Percentiles rank a stretch among this genome's conserved stretches.
Conservation (phyloP, 1,140 invertebrate genomes). For the Maconellicoccus hirsutus region DNA sequence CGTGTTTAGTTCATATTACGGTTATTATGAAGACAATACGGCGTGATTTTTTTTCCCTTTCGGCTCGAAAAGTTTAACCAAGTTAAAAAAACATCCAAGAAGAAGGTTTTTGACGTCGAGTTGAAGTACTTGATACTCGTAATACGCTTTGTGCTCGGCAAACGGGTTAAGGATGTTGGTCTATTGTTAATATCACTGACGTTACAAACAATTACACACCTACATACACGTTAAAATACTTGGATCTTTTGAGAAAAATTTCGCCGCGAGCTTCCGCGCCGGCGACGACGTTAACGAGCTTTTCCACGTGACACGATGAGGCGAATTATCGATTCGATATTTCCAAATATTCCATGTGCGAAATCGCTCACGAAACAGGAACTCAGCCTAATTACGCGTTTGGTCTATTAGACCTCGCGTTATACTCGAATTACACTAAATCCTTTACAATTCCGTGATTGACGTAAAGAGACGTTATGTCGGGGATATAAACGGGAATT, state of each 20-base stretch:
- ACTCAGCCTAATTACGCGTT: conserved; percentile 2
- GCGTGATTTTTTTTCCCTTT: conserved; percentile 3
- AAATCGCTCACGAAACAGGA: too few relatives aligned
- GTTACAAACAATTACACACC: conserved; percentile 21
- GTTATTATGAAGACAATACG: conserved; percentile 15
- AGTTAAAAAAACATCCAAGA: conserved; percentile 30
- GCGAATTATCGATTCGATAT: background rate
- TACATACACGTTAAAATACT: conserved; percentile 17
- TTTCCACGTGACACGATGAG: too few relatives aligned
- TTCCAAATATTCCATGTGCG: background rate
- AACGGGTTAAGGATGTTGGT: conserved; percentile 21
- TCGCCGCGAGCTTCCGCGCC: too few relatives aligned
- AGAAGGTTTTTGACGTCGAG: conserved; percentile 15
- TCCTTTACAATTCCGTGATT: conserved; percentile 13
- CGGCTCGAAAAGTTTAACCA: background rate
- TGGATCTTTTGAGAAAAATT: background rate
- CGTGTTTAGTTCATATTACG: conserved; percentile 20
- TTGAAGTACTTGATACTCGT: conserved; percentile 11
- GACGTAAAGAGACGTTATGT: conserved; percentile 18
- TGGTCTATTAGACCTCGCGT: background rate
- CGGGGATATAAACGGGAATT: conserved; percentile 15
- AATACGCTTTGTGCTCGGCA: background rate
- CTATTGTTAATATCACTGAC: conserved; percentile 16
- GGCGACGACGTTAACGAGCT: too few relatives aligned
- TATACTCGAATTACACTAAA: conserved; percentile 17